Percentiles rank a stretch among this genome's conserved stretches.
Conservation (phyloP, 37 sponge, comb jelly and placozoan species). For the Beroe forskalii region DNA sequence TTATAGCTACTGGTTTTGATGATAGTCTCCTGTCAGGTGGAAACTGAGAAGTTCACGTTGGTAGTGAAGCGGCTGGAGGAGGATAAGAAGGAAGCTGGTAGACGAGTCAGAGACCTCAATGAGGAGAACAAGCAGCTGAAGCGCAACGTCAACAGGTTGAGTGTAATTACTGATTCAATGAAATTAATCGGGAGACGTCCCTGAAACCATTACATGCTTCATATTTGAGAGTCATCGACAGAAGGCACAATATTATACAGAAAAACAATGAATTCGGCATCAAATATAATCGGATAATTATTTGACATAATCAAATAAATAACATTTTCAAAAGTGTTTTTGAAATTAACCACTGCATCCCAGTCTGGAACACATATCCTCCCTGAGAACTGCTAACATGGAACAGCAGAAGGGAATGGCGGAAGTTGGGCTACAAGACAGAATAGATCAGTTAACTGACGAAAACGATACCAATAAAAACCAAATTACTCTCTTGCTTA, state of each 20-base stretch:
- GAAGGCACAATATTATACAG: no score
- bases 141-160: conserved; percentile 46
- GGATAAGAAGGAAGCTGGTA: conserved; percentile 45
- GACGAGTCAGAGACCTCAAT: conserved; percentile 8
- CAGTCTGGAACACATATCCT: conserved; percentile 46
- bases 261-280: no score
- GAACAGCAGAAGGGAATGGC: conserved; percentile 59
- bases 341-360: no score
- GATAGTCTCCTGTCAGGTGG: no score
- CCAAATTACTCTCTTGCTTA: conserved; percentile 2
- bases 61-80: conserved; percentile 56
- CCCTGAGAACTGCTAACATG: conserved; percentile 29
- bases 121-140: conserved; percentile 63
- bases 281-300: no score
- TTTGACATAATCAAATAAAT: no score
- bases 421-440: conserved; percentile 2
- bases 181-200: no score
- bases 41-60: conserved; percentile 39
- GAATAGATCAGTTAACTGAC: conserved; percentile 42
- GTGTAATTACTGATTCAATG: background rate
- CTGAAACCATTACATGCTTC: no score
- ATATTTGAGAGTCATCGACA: no score
- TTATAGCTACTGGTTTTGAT: no score
- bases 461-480: conserved; percentile 49
- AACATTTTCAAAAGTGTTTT: no score